Base-by-base conservation (phyloP, 2,888 invertebrate species). In the Tridacna crocea region DNA sequence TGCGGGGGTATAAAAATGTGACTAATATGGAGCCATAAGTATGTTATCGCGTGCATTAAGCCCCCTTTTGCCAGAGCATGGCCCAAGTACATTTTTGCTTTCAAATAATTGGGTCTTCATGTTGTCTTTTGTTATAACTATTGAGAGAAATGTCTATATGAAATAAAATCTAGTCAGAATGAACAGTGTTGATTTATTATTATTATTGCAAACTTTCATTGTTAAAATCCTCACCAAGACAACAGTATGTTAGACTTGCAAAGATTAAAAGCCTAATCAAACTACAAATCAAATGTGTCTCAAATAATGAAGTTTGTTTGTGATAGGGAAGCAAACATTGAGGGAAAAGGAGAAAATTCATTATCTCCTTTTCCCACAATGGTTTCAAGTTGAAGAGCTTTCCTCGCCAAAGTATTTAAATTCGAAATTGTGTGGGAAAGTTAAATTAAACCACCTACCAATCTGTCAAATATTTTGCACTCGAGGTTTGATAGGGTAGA, bases 271-370 rank as follows among this genome's bases (percentile, higher is more conserved):
- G 8, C 36, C 2, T 36, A 4, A 4, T 2, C 8, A 36, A 8
- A 8, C 36, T 36, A 36, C 36, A 36, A 36, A 36, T 36, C 8
- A 36, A 36, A 36, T 36, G n/a, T 60, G n/a, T 60, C n/a, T 19
- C n/a, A 60, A 60, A 60, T 60, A 10, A 19, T n/a, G 60, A 60
- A 60, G 22, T 60, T 61, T n/a, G 22, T 61, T n/a, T 61, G 61
- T 55, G 19, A 55, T 10, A 55, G 24, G 61, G 8, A 3, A 61
- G 36, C 2, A 36, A 36, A 36, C 36, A 2, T 36, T 36, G 36
- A 4, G 36, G 8, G 36, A 36, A 36, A 36, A 36, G 36, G 36
- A 36, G 36, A 36, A 36, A 36, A 36, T 36, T 2, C 36, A 36
- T 36, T 61, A 10, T 61, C 61, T n/a, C 1, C n/a, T 3, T 61